Percentiles rank a stretch among this genome's conserved stretches.
Conservation (phyloP, 2,888 invertebrate genomes). For the Aphidius colemani region DNA sequence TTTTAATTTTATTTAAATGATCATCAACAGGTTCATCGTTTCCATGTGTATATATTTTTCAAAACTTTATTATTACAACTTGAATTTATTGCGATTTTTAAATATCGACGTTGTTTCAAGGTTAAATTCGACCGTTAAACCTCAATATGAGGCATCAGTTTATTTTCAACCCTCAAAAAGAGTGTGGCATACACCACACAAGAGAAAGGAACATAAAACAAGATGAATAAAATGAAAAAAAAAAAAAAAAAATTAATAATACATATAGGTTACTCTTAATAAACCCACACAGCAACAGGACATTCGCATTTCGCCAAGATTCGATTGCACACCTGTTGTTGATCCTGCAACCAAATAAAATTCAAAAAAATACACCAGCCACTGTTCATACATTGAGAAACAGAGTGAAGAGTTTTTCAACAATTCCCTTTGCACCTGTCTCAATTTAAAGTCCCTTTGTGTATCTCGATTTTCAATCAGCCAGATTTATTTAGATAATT, state of each 20-base stretch:
- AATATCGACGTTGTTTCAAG: slow-evolving; percentile 24
- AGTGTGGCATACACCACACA: slow-evolving; percentile 27
- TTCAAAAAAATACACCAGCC: too few species aligned
- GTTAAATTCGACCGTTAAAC: slow-evolving; percentile 37
- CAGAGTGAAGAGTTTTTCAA: too few species aligned
- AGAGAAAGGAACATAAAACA: slow-evolving; percentile 32
- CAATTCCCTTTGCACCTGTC: not conserved
- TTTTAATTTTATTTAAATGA: too few species aligned
- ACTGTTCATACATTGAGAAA: too few species aligned
- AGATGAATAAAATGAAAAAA: slow-evolving; percentile 23
- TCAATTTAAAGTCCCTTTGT: not conserved
- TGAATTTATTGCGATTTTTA: too few species aligned
- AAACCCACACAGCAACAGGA: slow-evolving; percentile 8
- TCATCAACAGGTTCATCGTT: too few species aligned
- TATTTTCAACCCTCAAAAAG: slow-evolving; percentile 20
- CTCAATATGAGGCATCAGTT: slow-evolving; percentile 11
- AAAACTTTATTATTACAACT: too few species aligned
- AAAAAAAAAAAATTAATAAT: slow-evolving; percentile 22
- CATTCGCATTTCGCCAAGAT: slow-evolving; percentile 32
- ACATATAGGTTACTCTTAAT: too few species aligned
- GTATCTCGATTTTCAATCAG: not conserved
- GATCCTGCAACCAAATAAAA: not conserved
- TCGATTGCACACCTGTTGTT: slow-evolving; percentile 45
- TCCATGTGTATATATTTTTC: too few species aligned
- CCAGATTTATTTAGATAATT: not conserved